phyloP scores from a whole-genome alignment of 2,797 vertebrate species.

The Poliocrania exsul region DNA sequence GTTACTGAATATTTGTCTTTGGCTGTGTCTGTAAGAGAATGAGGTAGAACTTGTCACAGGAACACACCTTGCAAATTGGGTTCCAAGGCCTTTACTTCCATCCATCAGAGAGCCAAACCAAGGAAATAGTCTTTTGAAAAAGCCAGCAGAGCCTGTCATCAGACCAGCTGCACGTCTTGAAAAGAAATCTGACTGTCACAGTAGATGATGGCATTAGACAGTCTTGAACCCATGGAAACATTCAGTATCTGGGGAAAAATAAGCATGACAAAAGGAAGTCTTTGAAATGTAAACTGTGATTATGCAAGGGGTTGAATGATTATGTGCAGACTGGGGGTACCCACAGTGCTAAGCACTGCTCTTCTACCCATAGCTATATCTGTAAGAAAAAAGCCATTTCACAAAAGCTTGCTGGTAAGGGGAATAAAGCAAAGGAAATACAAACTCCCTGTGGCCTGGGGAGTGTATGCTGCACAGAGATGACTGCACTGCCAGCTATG shows the following conservation, averaged over 20 bases:
- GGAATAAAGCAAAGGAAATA: not conserved
- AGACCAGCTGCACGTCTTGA: not conserved
- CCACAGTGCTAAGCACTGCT: not conserved
- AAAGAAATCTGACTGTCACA: not conserved
- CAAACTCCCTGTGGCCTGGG: rapidly evolving
- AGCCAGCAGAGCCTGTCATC: not conserved
- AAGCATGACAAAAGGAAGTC: not conserved
- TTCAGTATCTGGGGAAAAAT: not conserved
- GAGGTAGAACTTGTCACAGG: not conserved
- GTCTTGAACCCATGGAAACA: not conserved
- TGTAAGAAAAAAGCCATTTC: not conserved
- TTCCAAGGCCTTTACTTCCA: not conserved
- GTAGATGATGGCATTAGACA: not conserved
- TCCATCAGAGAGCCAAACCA: not conserved
- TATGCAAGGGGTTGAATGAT: not conserved
- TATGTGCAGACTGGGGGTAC: not conserved
- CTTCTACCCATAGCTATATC: not conserved
- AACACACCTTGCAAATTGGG: not conserved
- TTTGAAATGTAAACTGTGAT: not conserved
- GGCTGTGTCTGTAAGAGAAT: not conserved
- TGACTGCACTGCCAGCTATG: not conserved
- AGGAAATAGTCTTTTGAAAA: not conserved
- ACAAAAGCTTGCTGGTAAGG: not conserved
- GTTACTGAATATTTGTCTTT: not conserved
- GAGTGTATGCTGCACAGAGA: not conserved